Base-by-base conservation (phyloP, 2,113 vertebrate genomes). In the Meriones unguiculatus region DNA sequence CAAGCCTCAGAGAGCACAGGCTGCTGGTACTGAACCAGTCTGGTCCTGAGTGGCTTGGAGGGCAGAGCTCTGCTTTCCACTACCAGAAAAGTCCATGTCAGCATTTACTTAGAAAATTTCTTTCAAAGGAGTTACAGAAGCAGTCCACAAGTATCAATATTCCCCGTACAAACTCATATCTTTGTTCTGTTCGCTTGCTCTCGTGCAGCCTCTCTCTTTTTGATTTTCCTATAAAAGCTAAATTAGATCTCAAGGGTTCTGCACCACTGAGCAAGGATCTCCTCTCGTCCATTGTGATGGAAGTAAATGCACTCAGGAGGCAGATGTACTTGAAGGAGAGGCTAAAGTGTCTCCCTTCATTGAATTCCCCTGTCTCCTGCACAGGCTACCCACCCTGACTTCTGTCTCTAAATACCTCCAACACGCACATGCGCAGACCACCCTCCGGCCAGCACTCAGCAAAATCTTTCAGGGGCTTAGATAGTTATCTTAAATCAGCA, bases 141-240 rank as follows among this genome's bases (percentile, higher is more conserved):
- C 97, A 98, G 97, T 95, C 85, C 84, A 91, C 87, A 98, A 98
- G 98, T 98, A 98, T 98, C 98, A 98, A 98, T 98, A 98, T 98
- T 98, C 97, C 52, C 52, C 20, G 95, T 97, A 94, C 98, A 98
- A 98, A 98, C 97, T 97, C 92, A 18, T 95, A 97, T 97, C 98
- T 98, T 98, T 98, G 96, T 95, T 98, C 94, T 97, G 93, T 97
- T 96, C 95, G 90, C 91, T 93, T 67, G 95, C 96, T 97, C 96
- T 97, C 95, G 93, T 57, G 96, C 97, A 70, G 77, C 98, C 96
- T 98, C 90, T 96, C 96, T 98, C 98, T 97, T 98, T 98, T 97
- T 97, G 97, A 98, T 98, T 98, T 98, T 98, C 96, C 98, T 98
- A 97, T 98, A 98, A 99, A 98, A 98, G 98, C 98, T 98, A 99